phyloP scores from a whole-genome alignment of 2,888 invertebrate species.

The Parelbella ahira region DNA sequence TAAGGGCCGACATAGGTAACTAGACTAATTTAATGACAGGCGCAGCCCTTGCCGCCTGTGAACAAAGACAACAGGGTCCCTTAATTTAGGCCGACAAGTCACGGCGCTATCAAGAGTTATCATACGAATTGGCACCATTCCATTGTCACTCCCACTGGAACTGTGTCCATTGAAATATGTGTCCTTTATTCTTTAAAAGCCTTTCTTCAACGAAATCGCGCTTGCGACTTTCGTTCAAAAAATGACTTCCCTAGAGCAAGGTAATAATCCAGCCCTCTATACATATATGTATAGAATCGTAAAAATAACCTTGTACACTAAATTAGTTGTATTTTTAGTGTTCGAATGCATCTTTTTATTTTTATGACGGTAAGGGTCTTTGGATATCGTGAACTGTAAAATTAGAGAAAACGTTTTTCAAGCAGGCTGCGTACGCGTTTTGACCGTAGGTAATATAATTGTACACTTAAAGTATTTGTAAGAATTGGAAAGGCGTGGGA shows the following conservation, averaged over 20 bases:
- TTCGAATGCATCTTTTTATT: no score
- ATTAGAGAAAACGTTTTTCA: no score
- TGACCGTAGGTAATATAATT: no score
- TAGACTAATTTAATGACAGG: constrained; percentile 31
- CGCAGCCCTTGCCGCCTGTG: constrained; percentile 16
- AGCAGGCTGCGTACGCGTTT: no score
- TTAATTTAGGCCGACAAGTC: constrained; percentile 42
- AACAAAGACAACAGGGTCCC: constrained; percentile 34
- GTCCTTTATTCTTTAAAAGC: constrained; percentile 13
- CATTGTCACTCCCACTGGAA: constrained; percentile 14
- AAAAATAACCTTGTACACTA: not conserved
- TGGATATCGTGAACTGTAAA: no score
- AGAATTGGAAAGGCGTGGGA: no score
- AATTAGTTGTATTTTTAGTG: no score
- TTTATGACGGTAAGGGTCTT: no score
- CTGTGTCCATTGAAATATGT: constrained; percentile 11
- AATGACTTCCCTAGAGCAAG: constrained; percentile 10
- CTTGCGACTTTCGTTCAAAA: constrained; percentile 15
- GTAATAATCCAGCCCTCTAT: not conserved
- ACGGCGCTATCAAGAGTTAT: constrained; percentile 15
- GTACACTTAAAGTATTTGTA: no score
- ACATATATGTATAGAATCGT: no score
- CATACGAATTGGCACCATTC: constrained; percentile 26
- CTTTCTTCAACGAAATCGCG: constrained; percentile 9
- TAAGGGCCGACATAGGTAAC: constrained; percentile 28